phyloP scores from a whole-genome alignment of 2,888 invertebrate species.

The Pandemis corylana region DNA sequence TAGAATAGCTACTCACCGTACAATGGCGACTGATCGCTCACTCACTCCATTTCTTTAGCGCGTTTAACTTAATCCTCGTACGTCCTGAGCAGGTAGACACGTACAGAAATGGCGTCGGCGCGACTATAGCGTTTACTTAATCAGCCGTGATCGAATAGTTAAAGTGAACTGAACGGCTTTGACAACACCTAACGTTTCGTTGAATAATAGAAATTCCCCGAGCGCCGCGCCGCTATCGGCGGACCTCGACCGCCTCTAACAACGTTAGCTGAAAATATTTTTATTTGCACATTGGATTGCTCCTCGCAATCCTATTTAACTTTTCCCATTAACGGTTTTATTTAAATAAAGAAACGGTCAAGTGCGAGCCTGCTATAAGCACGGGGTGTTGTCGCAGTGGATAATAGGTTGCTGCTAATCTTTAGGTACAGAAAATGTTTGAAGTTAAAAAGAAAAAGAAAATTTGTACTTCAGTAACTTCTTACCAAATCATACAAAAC shows the following conservation, averaged over 20 bases:
- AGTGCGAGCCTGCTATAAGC: constrained; percentile 34
- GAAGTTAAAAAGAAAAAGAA: too few relatives aligned
- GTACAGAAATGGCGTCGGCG: not conserved
- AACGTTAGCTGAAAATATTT: constrained; percentile 42
- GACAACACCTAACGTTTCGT: constrained; percentile 24
- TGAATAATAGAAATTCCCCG: constrained; percentile 33
- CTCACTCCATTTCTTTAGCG: not conserved
- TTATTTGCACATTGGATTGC: constrained; percentile 48
- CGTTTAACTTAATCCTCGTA: not conserved
- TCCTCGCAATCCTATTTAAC: constrained; percentile 50
- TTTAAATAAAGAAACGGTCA: constrained; percentile 43
- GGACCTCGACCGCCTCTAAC: constrained; percentile 34
- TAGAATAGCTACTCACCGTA: not conserved
- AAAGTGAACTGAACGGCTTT: constrained; percentile 11
- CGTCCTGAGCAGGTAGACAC: not conserved
- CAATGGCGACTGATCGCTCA: not conserved
- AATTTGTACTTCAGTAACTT: not conserved
- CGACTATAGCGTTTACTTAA: constrained; percentile 15
- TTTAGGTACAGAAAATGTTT: too few relatives aligned
- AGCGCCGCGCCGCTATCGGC: constrained; percentile 19
- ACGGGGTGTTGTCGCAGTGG: constrained; percentile 9
- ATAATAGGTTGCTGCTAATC: not conserved
- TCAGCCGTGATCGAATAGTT: constrained; percentile 17
- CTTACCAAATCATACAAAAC: not conserved
- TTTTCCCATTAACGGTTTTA: constrained; percentile 53